Evolutionary conservation across 2,888 invertebrate genomes (phyloP).

Genomic region (Atethmia centrago): DNA sequence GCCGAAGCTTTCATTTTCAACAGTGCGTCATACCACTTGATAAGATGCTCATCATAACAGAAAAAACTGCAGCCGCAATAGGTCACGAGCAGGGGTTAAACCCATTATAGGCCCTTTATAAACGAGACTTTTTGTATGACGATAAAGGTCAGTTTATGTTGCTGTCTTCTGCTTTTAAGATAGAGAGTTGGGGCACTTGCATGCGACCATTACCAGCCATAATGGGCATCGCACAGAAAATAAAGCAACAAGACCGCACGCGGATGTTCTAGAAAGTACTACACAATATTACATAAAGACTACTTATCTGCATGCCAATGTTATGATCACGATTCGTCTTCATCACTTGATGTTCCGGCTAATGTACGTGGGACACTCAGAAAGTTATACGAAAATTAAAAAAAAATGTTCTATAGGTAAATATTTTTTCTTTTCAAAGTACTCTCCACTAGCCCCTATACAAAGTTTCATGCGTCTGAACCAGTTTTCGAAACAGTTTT

Average conservation of each 20-base stretch:
- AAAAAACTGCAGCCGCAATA: neutral
- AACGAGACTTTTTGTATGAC: too few relatives aligned
- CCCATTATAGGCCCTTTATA: neutral
- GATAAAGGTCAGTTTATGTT: neutral
- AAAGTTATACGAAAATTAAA: too few relatives aligned
- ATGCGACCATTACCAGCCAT: neutral
- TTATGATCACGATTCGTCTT: conserved; percentile 37
- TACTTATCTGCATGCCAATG: neutral
- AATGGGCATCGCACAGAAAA: conserved; percentile 6
- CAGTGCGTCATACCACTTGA: neutral
- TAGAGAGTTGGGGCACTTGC: neutral
- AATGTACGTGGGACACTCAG: too few relatives aligned
- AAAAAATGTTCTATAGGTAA: too few relatives aligned
- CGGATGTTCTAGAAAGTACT: conserved; percentile 17
- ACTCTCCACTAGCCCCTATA: too few relatives aligned
- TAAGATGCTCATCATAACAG: neutral
- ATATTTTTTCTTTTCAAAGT: too few relatives aligned
- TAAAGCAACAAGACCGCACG: conserved; percentile 16
- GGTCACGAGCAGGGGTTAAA: neutral
- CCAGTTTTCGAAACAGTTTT: too few relatives aligned
- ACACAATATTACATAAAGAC: conserved; percentile 27
- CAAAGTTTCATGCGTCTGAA: too few relatives aligned
- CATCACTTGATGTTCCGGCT: conserved; percentile 13
- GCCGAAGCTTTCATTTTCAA: neutral
- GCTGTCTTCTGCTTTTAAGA: neutral